Conservation (phyloP, 2,888 invertebrate genomes). For the Drosophila pseudotakahashii region DNA sequence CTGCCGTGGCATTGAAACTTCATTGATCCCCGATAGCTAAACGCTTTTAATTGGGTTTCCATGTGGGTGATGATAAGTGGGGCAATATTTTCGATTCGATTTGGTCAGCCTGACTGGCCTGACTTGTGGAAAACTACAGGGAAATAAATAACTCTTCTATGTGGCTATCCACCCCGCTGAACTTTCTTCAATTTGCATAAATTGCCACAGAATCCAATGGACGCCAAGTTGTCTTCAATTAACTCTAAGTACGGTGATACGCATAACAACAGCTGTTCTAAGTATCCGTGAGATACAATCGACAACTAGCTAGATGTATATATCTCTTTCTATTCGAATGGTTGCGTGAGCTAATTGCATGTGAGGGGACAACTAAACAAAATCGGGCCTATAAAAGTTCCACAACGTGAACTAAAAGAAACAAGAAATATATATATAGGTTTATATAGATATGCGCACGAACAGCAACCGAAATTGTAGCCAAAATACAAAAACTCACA, state of each 20-base stretch:
- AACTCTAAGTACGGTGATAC: constrained; percentile 19
- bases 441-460: constrained; percentile 24
- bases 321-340: constrained; percentile 5
- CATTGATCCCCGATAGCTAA: constrained; percentile 14
- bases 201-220: constrained; percentile 36
- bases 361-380: constrained; percentile 34
- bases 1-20: constrained; percentile 1
- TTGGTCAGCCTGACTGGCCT: constrained; percentile 5
- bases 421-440: constrained; percentile 12
- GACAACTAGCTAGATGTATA: not conserved
- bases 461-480: constrained; percentile 23
- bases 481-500: constrained; percentile 44
- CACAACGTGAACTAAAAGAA: constrained; percentile 39
- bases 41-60: constrained; percentile 25
- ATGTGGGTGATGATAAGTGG: constrained; percentile 33
- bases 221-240: constrained; percentile 26
- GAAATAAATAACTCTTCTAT: constrained; percentile 7
- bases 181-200: constrained; percentile 53
- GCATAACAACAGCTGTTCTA: constrained; percentile 33
- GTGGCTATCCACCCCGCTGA: constrained; percentile 37
- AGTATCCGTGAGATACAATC: constrained; percentile 32
- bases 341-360: constrained; percentile 65
- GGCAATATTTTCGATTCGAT: not conserved
- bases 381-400: constrained; percentile 40
- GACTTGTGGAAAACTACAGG: constrained; percentile 19